A percentile compares a stretch with the other conserved stretches of the same genome.
Evolutionary conservation across 2,113 vertebrate species (phyloP).

Genomic region (Alosa alosa): DNA sequence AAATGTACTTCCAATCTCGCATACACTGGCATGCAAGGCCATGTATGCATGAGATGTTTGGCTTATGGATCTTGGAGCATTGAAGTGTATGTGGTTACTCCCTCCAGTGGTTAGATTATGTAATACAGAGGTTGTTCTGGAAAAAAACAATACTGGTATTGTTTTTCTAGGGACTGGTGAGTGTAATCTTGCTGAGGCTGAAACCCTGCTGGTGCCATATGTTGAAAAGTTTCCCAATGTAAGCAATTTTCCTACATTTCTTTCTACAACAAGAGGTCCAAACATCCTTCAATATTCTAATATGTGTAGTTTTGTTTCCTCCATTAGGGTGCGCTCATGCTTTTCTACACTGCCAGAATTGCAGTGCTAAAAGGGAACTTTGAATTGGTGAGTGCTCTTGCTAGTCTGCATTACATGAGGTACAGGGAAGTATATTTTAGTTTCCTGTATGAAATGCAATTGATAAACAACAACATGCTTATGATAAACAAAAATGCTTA

Average conservation of each 20-base stretch:
- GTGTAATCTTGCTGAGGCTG: slow-evolving; percentile 81
- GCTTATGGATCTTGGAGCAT: neutral
- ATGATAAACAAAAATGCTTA: neutral
- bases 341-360: slow-evolving; percentile 89
- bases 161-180: slow-evolving; percentile 80
- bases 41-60: neutral
- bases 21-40: neutral
- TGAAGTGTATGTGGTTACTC: neutral
- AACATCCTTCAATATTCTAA: neutral
- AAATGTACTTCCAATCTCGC: neutral
- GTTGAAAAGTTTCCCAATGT: slow-evolving; percentile 85
- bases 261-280: neutral
- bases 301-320: slow-evolving; percentile 26
- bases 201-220: slow-evolving; percentile 83
- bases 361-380: slow-evolving; percentile 84
- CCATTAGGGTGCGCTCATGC: slow-evolving; percentile 82
- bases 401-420: neutral
- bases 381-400: slow-evolving; percentile 75
- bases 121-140: neutral
- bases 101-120: neutral
- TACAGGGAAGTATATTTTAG: neutral
- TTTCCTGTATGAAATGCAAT: neutral
- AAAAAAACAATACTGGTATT: neutral
- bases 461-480: neutral
- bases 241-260: slow-evolving; percentile 21